These are phyloP conservation scores for Venturia canescens DNA, from an alignment of 1,140 invertebrate species.

Conservation along the genomic window DNA sequence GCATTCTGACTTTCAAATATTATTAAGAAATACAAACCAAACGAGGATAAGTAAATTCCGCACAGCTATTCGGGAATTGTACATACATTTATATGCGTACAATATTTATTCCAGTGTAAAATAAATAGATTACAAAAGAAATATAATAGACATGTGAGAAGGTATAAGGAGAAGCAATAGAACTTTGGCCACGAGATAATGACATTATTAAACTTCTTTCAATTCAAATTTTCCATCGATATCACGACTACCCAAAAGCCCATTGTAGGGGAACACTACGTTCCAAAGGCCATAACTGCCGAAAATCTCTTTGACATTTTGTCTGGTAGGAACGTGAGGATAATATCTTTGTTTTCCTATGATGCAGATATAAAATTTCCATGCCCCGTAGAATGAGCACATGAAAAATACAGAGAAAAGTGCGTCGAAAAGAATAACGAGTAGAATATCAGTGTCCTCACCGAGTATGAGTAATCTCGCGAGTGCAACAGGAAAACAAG, in stretches of 20 bases:
- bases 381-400: slow-evolving; percentile 58
- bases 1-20: not conserved
- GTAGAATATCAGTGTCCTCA: slow-evolving; percentile 58
- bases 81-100: slow-evolving; percentile 47
- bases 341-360: slow-evolving; percentile 62
- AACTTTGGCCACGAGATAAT: not conserved
- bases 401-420: slow-evolving; percentile 61
- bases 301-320: slow-evolving; percentile 62
- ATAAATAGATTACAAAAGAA: not conserved
- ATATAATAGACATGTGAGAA: too few species aligned
- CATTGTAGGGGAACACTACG: slow-evolving; percentile 66
- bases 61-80: slow-evolving; percentile 44
- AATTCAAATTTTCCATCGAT: slow-evolving; percentile 61
- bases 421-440: slow-evolving; percentile 62
- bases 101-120: slow-evolving; percentile 59
- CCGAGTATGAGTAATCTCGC: slow-evolving; percentile 54
- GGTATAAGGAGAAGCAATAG: too few species aligned
- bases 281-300: slow-evolving; percentile 66
- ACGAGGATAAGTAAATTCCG: not conserved
- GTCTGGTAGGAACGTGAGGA: slow-evolving; percentile 53
- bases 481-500: slow-evolving; percentile 65
- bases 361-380: slow-evolving; percentile 63
- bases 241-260: slow-evolving; percentile 61
- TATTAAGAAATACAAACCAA: not conserved
- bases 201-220: slow-evolving; percentile 56